These are phyloP conservation scores for Forbesichthys agassizii DNA, from an alignment of 2,113 vertebrate genomes.

Conservation along the genomic window DNA sequence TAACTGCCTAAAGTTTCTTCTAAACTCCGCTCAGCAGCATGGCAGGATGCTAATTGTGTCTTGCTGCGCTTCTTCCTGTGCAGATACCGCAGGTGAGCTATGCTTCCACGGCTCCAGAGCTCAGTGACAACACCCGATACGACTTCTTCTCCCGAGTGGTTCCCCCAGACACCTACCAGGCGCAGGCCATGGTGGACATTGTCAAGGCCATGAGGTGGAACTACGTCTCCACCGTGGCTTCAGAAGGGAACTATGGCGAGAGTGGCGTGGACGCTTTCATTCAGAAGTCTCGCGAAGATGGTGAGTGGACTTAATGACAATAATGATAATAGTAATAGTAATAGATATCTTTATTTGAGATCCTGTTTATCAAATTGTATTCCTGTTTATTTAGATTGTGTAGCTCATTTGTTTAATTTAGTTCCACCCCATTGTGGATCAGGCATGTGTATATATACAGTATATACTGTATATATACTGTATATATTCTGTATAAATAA, in stretches of 20 bases:
- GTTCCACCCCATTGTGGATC: no score
- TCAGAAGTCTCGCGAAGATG: constrained; percentile 93
- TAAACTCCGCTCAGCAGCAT: no score
- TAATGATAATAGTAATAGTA: no score
- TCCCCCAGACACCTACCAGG: constrained; percentile 97
- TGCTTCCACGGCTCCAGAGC: constrained; percentile 95
- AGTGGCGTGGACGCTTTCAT: constrained; percentile 96
- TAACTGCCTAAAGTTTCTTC: no score
- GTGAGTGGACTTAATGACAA: constrained; percentile 74
- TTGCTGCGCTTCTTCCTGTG: constrained; percentile 47
- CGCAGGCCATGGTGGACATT: constrained; percentile 98
- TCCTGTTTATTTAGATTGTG: no score
- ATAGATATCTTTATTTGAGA: no score
- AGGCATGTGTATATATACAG: no score
- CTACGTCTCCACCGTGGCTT: constrained; percentile 93
- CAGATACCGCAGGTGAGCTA: constrained; percentile 99
- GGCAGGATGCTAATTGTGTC: constrained; percentile 16
- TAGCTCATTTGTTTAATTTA: no score
- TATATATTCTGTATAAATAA: no score
- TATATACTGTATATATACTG: no score
- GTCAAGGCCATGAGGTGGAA: constrained; percentile 94
- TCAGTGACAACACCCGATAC: constrained; percentile 97
- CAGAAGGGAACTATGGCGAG: constrained; percentile 96
- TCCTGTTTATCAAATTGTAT: no score
- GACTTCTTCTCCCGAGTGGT: constrained; percentile 98